phyloP scores from a whole-genome alignment of 1,140 invertebrate genomes.

The Drosophila grimshawi region DNA sequence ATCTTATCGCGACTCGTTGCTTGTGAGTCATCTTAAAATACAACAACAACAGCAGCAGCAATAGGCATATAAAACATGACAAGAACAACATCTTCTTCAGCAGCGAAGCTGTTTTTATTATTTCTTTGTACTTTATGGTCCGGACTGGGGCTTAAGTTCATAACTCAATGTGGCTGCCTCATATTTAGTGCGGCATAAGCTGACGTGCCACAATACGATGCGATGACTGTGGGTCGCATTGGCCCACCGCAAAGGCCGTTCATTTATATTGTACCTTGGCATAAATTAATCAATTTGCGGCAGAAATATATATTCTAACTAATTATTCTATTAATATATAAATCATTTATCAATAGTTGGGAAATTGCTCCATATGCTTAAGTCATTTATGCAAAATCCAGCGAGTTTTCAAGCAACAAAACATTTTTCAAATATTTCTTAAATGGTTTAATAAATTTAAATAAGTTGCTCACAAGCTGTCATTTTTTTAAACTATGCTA shows the following conservation, averaged over 20 bases:
- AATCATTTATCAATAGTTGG: no score
- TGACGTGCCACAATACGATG: slow-evolving; percentile 50
- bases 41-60: slow-evolving; percentile 11
- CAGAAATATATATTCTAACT: slow-evolving; percentile 2
- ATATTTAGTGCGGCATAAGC: slow-evolving; percentile 64
- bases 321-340: no score
- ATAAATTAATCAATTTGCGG: slow-evolving; percentile 2
- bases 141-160: slow-evolving; percentile 58
- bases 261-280: slow-evolving; percentile 47
- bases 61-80: slow-evolving; percentile 11
- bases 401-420: no score
- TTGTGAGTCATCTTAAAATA: slow-evolving; percentile 74
- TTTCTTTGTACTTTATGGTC: slow-evolving; percentile 69
- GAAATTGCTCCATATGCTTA: no score
- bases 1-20: slow-evolving; percentile 69
- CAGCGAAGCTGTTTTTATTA: slow-evolving; percentile 62
- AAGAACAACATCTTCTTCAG: slow-evolving; percentile 60
- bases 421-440: no score
- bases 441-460: no score
- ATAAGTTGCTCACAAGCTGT: no score
- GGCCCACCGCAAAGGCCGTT: slow-evolving; percentile 73
- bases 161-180: slow-evolving; percentile 67
- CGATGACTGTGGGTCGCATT: slow-evolving; percentile 6
- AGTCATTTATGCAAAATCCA: no score
- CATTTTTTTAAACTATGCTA: no score